Conservation (phyloP, 1,140 invertebrate genomes). For the Drosophila orena region DNA sequence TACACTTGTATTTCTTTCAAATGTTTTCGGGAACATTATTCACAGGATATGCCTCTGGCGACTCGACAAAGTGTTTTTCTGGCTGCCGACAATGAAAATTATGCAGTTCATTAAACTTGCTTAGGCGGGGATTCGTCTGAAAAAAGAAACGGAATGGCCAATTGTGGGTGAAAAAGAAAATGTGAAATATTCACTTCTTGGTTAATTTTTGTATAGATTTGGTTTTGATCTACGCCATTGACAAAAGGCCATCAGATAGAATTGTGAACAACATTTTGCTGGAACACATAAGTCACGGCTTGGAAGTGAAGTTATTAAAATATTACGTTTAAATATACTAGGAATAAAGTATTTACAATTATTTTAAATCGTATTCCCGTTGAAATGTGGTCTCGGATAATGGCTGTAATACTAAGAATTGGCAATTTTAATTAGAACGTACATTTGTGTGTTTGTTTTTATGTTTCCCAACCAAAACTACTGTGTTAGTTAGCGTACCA, state of each 20-base stretch:
- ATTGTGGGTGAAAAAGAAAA: neutral
- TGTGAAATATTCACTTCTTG: neutral
- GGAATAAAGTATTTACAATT: no score
- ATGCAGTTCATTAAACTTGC: neutral
- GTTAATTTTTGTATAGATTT: neutral
- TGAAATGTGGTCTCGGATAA: no score
- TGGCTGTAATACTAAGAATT: no score
- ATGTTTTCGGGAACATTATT: neutral
- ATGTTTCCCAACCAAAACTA: neutral
- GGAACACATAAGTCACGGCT: neutral
- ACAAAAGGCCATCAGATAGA: neutral
- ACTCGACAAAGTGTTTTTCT: neutral
- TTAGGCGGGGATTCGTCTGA: neutral
- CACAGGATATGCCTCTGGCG: neutral
- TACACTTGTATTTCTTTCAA: neutral
- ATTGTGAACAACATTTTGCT: neutral
- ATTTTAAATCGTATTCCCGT: no score
- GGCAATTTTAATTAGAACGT: neutral
- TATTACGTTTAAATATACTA: neutral
- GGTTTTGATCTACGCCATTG: neutral
- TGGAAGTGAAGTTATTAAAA: neutral
- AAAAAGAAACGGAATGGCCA: neutral
- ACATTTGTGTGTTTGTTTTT: neutral
- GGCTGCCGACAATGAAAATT: neutral
- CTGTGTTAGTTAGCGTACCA: neutral